Evolutionary conservation across 2,113 vertebrate genomes (phyloP), one percentile per base, ranked within the genome.

Genomic region (Hemiprocne comata): DNA sequence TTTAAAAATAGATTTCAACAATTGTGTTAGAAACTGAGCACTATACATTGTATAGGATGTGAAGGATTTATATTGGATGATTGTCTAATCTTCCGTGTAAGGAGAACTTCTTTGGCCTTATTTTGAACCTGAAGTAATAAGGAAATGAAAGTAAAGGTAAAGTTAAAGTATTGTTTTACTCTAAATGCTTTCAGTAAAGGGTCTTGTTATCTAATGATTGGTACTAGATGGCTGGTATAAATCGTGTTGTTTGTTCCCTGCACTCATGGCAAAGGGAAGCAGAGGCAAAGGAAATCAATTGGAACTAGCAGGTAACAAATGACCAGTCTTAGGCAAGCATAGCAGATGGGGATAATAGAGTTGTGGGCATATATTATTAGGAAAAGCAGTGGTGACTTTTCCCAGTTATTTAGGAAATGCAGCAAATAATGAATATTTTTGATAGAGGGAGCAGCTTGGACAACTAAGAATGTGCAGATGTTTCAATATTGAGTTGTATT

Each of bases 121-220:
- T 96, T 97, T 97, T 98, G 97, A 98, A 98, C 97, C 80, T 97
- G 78, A 78, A 96, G 92, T 97, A 98, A 97, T 98, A 97, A 96
- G 95, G 98, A 97, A 98, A 96, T 94, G 95, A 97, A 98, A 98
- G 97, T 89, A 96, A 96, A 98, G 96, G 97, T 98, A 98, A 98
- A 98, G 95, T 97, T 97, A 98, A 98, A 98, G 98, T 97, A 98
- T 98, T 98, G 97, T 98, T 98, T 98, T 97, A 97, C 97, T 98
- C 95, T 97, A 98, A 98, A 98, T 98, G 97, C 96, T 98, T 98
- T 97, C 97, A 97, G 97, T 98, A 98, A 97, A 98, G 97, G 96
- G 83, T 64, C 97, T 98, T 98, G 97, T 98, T 98, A 98, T 98
- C 98, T 98, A 98, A 98, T 98, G 98, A 98, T 98, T 98, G 98